A percentile compares a stretch with the other conserved stretches of the same genome.
Conservation (phyloP, 2,113 vertebrate genomes). For the Emydura subglobosa region DNA sequence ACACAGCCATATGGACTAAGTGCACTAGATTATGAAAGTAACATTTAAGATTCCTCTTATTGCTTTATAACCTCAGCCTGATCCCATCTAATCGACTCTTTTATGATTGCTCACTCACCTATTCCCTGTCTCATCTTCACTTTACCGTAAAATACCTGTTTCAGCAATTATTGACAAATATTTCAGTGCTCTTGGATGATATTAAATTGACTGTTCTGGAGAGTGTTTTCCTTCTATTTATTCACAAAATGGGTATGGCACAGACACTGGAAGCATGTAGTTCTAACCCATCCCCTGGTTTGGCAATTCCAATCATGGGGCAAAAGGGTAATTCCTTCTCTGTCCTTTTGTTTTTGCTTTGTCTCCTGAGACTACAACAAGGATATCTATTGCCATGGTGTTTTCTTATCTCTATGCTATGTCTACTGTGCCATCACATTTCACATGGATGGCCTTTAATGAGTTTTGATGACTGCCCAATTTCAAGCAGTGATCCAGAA, state of each 20-base stretch:
- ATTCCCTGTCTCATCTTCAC: not conserved
- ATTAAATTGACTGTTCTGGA: not conserved
- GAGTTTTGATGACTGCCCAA: not conserved
- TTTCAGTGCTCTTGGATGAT: not conserved
- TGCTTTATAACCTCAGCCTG: not conserved
- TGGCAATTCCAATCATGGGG: not conserved
- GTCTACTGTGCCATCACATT: fast-evolving
- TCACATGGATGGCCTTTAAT: fast-evolving
- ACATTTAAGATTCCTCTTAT: not conserved
- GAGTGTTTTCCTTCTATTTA: not conserved
- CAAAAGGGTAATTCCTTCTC: not conserved
- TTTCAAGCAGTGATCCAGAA: not conserved
- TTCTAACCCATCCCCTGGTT: not conserved
- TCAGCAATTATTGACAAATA: not conserved
- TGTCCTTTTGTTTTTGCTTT: not conserved
- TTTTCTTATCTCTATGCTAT: fast-evolving
- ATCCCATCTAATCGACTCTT: not conserved
- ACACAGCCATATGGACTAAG: not conserved
- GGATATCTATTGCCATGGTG: not conserved
- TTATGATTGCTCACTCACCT: not conserved
- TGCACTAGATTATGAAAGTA: not conserved
- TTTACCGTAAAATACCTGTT: not conserved
- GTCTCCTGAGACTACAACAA: not conserved
- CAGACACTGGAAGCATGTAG: not conserved
- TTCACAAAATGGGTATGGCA: fast-evolving